These are phyloP conservation scores for Poliocrania exsul DNA, from an alignment of 2,797 vertebrate species.

Conservation along the genomic window DNA sequence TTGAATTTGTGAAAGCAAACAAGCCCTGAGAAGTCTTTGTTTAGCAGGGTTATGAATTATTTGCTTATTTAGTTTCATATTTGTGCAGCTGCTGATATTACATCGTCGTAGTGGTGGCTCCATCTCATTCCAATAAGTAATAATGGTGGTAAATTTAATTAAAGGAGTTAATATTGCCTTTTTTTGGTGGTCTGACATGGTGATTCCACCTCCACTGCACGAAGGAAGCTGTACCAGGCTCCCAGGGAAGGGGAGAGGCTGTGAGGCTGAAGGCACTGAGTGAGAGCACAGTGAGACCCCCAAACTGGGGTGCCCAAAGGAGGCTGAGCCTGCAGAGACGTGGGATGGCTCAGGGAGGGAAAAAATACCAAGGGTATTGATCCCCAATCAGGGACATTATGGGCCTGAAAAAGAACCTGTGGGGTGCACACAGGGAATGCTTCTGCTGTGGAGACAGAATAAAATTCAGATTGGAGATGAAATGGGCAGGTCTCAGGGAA, in stretches of 20 bases:
- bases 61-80: background rate
- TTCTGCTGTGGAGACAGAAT: background rate
- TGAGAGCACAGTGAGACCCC: background rate
- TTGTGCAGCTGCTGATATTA: background rate
- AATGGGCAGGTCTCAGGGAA: fast-evolving
- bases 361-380: background rate
- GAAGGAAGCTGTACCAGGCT: background rate
- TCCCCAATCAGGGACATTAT: background rate
- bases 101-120: fast-evolving
- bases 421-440: background rate
- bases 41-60: background rate
- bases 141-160: background rate
- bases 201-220: background rate
- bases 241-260: background rate
- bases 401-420: background rate
- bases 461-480: background rate
- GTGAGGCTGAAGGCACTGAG: background rate
- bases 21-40: background rate
- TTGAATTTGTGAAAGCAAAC: background rate
- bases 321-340: fast-evolving
- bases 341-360: background rate
- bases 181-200: fast-evolving
- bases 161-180: background rate
- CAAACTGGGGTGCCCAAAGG: background rate
- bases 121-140: background rate